These are phyloP conservation scores for Aradophagus sp. DNA, from an alignment of 1,140 invertebrate genomes.

Conservation along the genomic window DNA sequence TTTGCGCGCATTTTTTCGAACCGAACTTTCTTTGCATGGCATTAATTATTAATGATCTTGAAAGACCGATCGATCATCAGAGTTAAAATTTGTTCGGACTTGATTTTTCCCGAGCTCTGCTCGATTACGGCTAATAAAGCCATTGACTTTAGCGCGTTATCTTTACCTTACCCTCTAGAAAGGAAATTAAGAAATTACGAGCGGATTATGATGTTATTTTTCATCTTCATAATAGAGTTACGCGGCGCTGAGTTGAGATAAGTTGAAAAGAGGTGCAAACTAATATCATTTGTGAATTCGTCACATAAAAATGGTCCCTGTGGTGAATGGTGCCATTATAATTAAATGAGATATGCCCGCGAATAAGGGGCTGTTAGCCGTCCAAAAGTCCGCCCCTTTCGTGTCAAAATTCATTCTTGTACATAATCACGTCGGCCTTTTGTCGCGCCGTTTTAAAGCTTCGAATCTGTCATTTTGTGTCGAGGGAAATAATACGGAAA, in stretches of 20 bases:
- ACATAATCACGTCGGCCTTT: constrained; percentile 43
- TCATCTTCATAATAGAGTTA: no score
- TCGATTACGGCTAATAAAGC: no score
- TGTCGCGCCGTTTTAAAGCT: constrained; percentile 36
- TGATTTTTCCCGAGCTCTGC: no score
- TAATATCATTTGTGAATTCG: constrained; percentile 38
- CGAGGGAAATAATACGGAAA: constrained; percentile 7
- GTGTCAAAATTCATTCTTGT: constrained; percentile 51
- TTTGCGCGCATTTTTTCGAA: no score
- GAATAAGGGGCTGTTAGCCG: constrained; percentile 47
- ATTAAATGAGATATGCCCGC: constrained; percentile 54
- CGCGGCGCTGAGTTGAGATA: neutral
- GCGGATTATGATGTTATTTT: no score
- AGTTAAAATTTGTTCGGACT: no score
- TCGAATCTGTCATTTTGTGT: constrained; percentile 16
- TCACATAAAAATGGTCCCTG: constrained; percentile 38
- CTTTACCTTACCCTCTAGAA: no score
- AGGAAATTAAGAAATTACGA: no score
- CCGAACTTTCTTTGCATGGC: no score
- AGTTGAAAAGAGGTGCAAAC: constrained; percentile 17
- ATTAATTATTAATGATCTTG: no score
- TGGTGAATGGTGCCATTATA: constrained; percentile 43
- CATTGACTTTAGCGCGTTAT: no score
- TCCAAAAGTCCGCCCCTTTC: constrained; percentile 54
- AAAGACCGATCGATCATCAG: no score